These are phyloP conservation scores for Linhomoeus sp. DNA, from an alignment of 2,888 invertebrate genomes.

Conservation along the genomic window DNA sequence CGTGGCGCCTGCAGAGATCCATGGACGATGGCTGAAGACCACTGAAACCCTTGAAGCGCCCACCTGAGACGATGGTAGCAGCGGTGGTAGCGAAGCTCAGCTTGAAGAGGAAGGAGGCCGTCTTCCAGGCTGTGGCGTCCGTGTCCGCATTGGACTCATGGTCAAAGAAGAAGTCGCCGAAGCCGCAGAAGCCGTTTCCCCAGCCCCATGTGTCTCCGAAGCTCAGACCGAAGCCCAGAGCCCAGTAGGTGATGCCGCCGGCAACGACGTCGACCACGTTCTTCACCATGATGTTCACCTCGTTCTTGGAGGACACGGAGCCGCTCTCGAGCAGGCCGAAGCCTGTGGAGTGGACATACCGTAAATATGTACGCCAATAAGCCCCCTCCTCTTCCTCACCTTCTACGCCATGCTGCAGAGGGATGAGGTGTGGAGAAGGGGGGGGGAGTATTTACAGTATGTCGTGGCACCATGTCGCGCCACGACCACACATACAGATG, in stretches of 20 bases:
- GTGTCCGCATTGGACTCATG: conserved; percentile 7
- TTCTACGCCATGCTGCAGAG: neutral
- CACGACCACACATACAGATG: too few species aligned
- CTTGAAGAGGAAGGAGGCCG: conserved; percentile 21
- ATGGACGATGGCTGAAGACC: too few species aligned
- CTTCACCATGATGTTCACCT: conserved; percentile 91
- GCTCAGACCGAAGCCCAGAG: conserved; percentile 71
- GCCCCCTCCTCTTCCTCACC: neutral
- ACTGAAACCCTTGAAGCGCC: neutral
- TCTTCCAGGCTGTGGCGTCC: conserved; percentile 10
- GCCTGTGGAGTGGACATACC: conserved; percentile 33
- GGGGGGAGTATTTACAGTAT: too few species aligned
- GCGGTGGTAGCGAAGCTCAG: conserved; percentile 22
- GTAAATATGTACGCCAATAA: too few species aligned
- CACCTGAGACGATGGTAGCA: conserved; percentile 21
- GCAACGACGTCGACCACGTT: conserved; percentile 73
- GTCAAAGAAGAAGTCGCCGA: conserved; percentile 20
- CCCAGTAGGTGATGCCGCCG: conserved; percentile 79
- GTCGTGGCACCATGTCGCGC: too few species aligned
- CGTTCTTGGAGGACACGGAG: conserved; percentile 54
- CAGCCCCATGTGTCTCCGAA: conserved; percentile 41
- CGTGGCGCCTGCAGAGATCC: conserved; percentile 13
- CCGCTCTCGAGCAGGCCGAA: conserved; percentile 84
- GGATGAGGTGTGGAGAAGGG: neutral
- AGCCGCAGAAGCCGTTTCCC: conserved; percentile 17